Conservation (phyloP, 2,888 invertebrate genomes). For the Kryphioiulus occultus region DNA sequence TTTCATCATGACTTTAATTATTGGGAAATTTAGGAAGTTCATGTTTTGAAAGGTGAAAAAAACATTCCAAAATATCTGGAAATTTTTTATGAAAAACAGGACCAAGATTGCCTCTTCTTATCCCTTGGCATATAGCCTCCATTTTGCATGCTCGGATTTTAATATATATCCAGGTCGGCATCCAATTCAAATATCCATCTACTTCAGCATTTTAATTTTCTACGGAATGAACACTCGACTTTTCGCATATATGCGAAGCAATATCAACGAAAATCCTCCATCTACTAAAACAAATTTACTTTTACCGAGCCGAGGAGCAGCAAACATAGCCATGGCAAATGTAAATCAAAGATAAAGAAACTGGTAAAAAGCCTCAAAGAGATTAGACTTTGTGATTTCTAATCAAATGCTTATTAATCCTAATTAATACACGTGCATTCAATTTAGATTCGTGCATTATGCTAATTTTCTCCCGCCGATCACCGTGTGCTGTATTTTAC, state of each 20-base stretch:
- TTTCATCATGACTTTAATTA: neutral
- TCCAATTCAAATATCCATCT: conserved; percentile 17
- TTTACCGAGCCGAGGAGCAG: neutral
- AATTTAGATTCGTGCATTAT: neutral
- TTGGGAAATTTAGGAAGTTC: neutral
- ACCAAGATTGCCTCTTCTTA: neutral
- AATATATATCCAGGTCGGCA: conserved; percentile 23
- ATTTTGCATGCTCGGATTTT: conserved; percentile 9
- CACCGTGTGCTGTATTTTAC: neutral
- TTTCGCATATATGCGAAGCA: neutral
- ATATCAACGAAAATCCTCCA: conserved; percentile 17
- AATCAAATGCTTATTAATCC: conserved; percentile 16
- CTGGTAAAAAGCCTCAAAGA: neutral
- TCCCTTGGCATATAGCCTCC: neutral
- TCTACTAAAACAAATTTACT: conserved; percentile 9
- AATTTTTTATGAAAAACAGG: neutral
- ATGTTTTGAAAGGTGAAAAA: neutral
- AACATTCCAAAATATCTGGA: neutral
- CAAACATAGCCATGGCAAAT: neutral
- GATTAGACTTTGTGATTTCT: neutral
- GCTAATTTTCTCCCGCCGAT: neutral
- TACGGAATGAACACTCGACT: conserved; percentile 17
- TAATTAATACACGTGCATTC: neutral
- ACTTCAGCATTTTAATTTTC: conserved; percentile 8
- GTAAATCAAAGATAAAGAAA: conserved; percentile 23